These are phyloP conservation scores for Apodemus agrarius DNA, from an alignment of 2,797 vertebrate genomes.

Conservation along the genomic window DNA sequence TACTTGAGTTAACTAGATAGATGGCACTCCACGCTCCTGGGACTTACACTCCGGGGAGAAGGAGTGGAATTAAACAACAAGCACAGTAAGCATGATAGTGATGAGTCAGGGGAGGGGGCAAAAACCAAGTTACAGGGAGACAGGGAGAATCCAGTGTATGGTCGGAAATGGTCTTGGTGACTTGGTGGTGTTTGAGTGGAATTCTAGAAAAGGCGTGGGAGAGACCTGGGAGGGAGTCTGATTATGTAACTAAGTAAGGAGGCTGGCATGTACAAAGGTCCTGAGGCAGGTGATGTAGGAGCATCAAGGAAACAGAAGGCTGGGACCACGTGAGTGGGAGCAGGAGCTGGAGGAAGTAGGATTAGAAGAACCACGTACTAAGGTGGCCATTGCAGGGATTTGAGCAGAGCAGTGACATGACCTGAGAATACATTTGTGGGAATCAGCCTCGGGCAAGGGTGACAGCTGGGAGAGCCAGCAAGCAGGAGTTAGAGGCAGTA, in stretches of 20 bases:
- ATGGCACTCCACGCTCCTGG: neutral
- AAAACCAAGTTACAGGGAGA: neutral
- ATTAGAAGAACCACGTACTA: neutral
- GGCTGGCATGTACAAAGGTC: neutral
- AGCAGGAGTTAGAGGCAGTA: neutral
- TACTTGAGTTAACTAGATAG: neutral
- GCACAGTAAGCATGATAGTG: rapidly evolving
- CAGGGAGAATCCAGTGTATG: neutral
- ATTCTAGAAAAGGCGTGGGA: neutral
- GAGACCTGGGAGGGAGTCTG: neutral
- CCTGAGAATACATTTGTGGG: neutral
- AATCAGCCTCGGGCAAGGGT: neutral
- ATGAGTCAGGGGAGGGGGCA: neutral
- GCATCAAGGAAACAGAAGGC: neutral
- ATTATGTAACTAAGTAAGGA: neutral
- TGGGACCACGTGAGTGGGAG: neutral
- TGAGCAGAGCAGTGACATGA: neutral
- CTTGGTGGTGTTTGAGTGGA: neutral
- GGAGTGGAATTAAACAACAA: neutral
- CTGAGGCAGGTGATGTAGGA: neutral
- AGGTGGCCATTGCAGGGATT: neutral
- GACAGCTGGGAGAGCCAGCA: too few species aligned
- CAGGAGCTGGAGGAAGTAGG: neutral
- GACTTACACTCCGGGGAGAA: neutral
- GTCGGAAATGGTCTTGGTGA: neutral